A percentile compares a stretch with the other conserved stretches of the same genome.
These are phyloP conservation scores for Metopia argyrocephala DNA, from an alignment of 2,888 invertebrate genomes.

Conservation along the genomic window DNA sequence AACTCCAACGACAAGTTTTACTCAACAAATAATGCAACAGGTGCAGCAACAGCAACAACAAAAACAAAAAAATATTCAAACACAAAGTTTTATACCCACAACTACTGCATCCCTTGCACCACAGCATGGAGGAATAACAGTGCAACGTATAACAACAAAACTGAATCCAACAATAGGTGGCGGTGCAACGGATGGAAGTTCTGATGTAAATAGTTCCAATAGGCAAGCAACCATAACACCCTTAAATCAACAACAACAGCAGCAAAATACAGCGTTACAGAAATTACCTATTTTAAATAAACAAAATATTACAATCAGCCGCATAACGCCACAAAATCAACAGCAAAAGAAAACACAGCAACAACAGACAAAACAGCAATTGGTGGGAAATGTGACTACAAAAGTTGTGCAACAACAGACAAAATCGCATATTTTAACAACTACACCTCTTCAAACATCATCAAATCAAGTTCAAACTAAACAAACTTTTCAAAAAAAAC, in stretches of 20 bases:
- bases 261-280: slow-evolving; percentile 23
- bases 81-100: slow-evolving; percentile 57
- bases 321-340: slow-evolving; percentile 67
- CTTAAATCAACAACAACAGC: slow-evolving; percentile 53
- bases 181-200: slow-evolving; percentile 15
- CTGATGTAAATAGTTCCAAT: slow-evolving; percentile 39
- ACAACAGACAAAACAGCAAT: slow-evolving; percentile 25
- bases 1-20: slow-evolving; percentile 68
- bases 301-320: slow-evolving; percentile 76
- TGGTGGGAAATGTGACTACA: slow-evolving; percentile 32
- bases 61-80: slow-evolving; percentile 64
- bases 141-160: slow-evolving; percentile 73
- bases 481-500: slow-evolving; percentile 19
- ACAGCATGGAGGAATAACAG: slow-evolving; percentile 67
- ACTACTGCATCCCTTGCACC: slow-evolving; percentile 61
- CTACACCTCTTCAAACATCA: slow-evolving; percentile 67
- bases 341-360: slow-evolving; percentile 37
- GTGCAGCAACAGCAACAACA: slow-evolving; percentile 66
- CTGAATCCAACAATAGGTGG: slow-evolving; percentile 21
- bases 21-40: slow-evolving; percentile 69
- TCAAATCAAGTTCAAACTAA: slow-evolving; percentile 58
- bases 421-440: slow-evolving; percentile 36
- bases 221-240: slow-evolving; percentile 69
- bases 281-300: slow-evolving; percentile 73
- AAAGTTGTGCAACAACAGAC: slow-evolving; percentile 51